Percentiles rank a stretch among this genome's conserved stretches.
phyloP scores from a whole-genome alignment of 1,140 invertebrate species.

The Brachionus koreanus region DNA sequence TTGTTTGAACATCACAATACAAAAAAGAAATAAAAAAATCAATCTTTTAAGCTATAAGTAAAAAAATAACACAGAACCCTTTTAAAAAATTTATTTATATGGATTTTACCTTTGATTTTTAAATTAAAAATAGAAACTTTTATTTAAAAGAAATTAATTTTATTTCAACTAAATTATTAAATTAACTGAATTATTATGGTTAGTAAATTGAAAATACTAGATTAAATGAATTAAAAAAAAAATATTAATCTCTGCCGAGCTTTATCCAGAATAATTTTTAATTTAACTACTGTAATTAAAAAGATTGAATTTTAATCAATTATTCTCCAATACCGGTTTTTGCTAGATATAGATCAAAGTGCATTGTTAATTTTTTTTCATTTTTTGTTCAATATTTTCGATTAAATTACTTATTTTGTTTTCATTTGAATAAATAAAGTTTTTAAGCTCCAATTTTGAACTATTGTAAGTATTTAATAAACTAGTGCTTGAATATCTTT shows the following conservation, averaged over 20 bases:
- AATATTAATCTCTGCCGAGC: background rate
- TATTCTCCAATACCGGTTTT: background rate
- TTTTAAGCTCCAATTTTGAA: slow-evolving; percentile 21
- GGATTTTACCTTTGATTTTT: background rate
- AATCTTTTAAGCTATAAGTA: too few relatives aligned
- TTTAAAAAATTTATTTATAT: too few relatives aligned
- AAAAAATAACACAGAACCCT: too few relatives aligned
- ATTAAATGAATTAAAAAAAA: background rate
- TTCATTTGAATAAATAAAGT: slow-evolving; percentile 14
- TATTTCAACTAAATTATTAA: background rate
- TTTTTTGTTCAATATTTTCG: slow-evolving; percentile 23
- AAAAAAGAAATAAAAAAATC: too few relatives aligned
- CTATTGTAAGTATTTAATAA: background rate
- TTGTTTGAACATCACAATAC: too few relatives aligned
- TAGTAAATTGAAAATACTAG: background rate
- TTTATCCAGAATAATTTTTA: background rate
- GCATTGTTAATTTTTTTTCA: slow-evolving; percentile 32
- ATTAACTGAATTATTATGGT: background rate
- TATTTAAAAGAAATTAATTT: background rate
- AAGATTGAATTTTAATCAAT: background rate
- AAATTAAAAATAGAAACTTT: background rate
- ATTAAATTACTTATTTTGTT: slow-evolving; percentile 31
- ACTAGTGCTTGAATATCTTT: slow-evolving; percentile 8
- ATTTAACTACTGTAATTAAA: background rate
- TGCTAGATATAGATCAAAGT: background rate